These are phyloP conservation scores for Caracal caracal DNA, from an alignment of 2,113 vertebrate species.

Conservation along the genomic window DNA sequence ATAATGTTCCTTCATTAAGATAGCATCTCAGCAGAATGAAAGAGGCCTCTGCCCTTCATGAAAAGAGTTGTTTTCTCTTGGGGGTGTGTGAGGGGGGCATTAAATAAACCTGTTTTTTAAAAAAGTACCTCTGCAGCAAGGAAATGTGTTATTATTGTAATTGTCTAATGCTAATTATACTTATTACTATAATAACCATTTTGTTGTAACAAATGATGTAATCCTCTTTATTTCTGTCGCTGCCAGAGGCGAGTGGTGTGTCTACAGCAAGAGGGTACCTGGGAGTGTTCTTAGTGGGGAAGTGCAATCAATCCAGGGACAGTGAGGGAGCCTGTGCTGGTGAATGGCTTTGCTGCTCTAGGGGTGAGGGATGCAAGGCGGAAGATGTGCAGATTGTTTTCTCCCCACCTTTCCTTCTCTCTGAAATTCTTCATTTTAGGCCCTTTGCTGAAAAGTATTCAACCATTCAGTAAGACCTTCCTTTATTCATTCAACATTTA, in stretches of 20 bases:
- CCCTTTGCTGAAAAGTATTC: background rate
- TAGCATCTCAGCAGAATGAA: constrained; percentile 73
- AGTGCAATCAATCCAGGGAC: background rate
- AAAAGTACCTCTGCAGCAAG: constrained; percentile 81
- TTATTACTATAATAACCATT: constrained; percentile 88
- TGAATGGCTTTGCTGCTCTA: background rate
- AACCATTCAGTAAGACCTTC: constrained; percentile 14
- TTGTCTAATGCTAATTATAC: constrained; percentile 88
- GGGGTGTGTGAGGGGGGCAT: constrained; percentile 54
- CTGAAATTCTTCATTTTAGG: background rate
- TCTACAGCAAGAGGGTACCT: constrained; percentile 46
- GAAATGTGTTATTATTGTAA: constrained; percentile 88
- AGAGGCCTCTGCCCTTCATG: constrained; percentile 18
- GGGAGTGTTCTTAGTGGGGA: constrained; percentile 27
- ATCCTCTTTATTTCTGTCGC: constrained; percentile 82
- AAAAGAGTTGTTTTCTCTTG: constrained; percentile 72
- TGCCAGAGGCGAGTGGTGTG: constrained; percentile 79
- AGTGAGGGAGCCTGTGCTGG: background rate
- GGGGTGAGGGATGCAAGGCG: background rate
- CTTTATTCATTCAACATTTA: constrained; percentile 51
- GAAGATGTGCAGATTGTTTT: background rate
- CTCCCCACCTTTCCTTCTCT: background rate
- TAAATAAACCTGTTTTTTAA: constrained; percentile 83
- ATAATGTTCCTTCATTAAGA: constrained; percentile 76
- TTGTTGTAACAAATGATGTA: constrained; percentile 87